A percentile compares a stretch with the other conserved stretches of the same genome.
Evolutionary conservation across 2,113 vertebrate genomes (phyloP).

Genomic region (Xiphophorus maculatus): DNA sequence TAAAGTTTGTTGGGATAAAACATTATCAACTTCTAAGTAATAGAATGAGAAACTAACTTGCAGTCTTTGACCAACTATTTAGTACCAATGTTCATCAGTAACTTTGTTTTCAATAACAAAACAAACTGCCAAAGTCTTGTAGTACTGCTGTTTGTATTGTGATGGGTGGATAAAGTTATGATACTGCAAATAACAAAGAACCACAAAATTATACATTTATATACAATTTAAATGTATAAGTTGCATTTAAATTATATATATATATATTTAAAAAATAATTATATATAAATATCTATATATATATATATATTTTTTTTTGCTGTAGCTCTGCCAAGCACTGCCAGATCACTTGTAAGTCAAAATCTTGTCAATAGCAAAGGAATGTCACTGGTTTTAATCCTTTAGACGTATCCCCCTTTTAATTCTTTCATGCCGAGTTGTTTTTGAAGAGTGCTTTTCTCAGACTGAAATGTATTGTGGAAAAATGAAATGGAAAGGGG

Average conservation of each 20-base stretch:
- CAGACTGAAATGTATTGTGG: slow-evolving; percentile 67
- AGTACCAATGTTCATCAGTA: not conserved
- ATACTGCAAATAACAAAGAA: not conserved
- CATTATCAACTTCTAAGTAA: not conserved
- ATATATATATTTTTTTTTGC: not conserved
- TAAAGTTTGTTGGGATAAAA: no score
- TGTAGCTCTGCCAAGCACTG: not conserved
- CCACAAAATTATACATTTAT: no score
- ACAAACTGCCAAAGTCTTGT: not conserved
- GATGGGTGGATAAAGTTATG: no score
- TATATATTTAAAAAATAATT: no score
- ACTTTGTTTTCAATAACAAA: not conserved
- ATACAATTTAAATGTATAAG: no score
- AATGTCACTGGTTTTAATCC: slow-evolving; percentile 57
- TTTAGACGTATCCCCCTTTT: slow-evolving; percentile 50
- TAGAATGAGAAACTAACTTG: not conserved
- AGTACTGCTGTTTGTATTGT: not conserved
- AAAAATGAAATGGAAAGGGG: slow-evolving; percentile 51
- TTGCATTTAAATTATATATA: no score
- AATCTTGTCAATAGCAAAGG: slow-evolving; percentile 5
- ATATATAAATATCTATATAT: no score
- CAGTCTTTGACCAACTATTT: not conserved
- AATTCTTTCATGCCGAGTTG: slow-evolving; percentile 67
- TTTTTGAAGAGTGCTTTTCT: slow-evolving; percentile 62
- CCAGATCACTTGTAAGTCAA: slow-evolving; percentile 26